Evolutionary conservation across 2,888 invertebrate genomes (phyloP).

Genomic region (Cheilosia grossa): DNA sequence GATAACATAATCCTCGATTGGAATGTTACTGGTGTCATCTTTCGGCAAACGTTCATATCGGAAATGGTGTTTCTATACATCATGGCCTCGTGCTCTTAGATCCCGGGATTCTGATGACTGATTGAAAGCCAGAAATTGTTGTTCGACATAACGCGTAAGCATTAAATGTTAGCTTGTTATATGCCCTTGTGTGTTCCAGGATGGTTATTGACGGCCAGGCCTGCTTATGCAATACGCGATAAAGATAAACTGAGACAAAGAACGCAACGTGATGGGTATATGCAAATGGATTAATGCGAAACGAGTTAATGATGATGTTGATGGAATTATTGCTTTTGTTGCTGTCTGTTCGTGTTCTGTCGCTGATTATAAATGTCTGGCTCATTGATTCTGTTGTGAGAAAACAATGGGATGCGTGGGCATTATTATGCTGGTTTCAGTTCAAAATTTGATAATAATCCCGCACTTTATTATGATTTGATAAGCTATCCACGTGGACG

Average conservation of each 20-base stretch:
- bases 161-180: constrained; percentile 27
- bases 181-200: background rate
- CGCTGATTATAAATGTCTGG: constrained; percentile 21
- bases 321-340: constrained; percentile 53
- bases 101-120: constrained; percentile 67
- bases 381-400: constrained; percentile 1
- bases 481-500: too few species aligned
- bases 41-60: constrained; percentile 42
- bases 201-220: constrained; percentile 8
- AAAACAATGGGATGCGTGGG: background rate
- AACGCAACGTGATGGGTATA: constrained; percentile 57
- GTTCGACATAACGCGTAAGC: constrained; percentile 60
- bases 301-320: constrained; percentile 59
- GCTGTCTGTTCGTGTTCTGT: constrained; percentile 23
- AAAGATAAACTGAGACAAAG: constrained; percentile 48
- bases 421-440: background rate
- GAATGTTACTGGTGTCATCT: constrained; percentile 41
- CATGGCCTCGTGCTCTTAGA: constrained; percentile 44
- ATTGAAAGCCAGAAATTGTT: constrained; percentile 70
- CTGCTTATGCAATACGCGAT: constrained; percentile 2
- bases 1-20: constrained; percentile 67
- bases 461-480: too few species aligned
- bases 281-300: constrained; percentile 65
- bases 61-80: constrained; percentile 61
- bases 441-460: background rate